Evolutionary conservation across 2,113 vertebrate species (phyloP).

Genomic region (Sapayoa aenigma): DNA sequence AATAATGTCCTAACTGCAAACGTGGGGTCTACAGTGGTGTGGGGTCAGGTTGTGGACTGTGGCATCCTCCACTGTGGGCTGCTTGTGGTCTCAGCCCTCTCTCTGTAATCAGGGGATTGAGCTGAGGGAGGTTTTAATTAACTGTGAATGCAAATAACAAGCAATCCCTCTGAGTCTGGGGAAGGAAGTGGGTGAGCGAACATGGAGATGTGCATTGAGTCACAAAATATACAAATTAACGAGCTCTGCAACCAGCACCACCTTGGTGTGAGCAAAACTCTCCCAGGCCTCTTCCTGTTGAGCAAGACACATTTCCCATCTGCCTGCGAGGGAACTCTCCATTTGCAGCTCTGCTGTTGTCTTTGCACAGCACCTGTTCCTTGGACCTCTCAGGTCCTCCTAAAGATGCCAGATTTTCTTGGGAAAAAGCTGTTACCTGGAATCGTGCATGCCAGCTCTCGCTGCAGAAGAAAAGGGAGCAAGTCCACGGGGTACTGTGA

Average conservation of each 20-base stretch:
- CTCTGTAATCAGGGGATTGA: background rate
- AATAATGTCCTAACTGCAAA: constrained; percentile 16
- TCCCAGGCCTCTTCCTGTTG: background rate
- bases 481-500: background rate
- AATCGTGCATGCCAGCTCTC: fast-evolving
- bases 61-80: background rate
- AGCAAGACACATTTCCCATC: background rate
- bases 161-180: background rate
- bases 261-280: background rate
- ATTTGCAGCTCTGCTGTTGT: background rate
- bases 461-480: background rate
- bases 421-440: background rate
- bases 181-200: background rate
- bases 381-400: background rate
- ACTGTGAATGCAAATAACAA: background rate
- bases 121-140: background rate
- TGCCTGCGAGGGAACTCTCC: background rate
- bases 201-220: background rate
- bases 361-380: background rate
- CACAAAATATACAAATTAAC: background rate
- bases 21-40: constrained; percentile 8
- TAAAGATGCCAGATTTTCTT: fast-evolving
- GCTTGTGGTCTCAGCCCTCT: background rate
- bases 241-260: background rate
- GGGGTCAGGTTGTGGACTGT: constrained; percentile 2